A percentile compares a stretch with the other conserved stretches of the same genome.
These are phyloP conservation scores for Scotopteryx bipunctaria DNA, from an alignment of 2,888 invertebrate species.

Conservation along the genomic window DNA sequence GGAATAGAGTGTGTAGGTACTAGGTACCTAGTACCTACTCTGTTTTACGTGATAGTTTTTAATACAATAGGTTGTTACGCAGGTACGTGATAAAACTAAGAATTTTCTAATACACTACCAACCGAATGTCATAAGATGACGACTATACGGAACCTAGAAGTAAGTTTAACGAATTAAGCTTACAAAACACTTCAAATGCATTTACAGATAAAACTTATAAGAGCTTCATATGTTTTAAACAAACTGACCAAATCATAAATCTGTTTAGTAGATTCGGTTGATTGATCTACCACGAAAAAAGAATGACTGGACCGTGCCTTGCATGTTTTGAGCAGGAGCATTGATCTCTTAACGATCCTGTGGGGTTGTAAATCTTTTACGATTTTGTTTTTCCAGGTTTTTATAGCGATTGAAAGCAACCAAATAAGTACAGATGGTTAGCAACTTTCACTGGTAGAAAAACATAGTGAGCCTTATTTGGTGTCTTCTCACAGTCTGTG, in stretches of 20 bases:
- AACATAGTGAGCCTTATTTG: background rate
- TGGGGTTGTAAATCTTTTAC: slow-evolving; percentile 31
- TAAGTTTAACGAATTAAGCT: too few relatives aligned
- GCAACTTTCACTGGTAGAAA: slow-evolving; percentile 1
- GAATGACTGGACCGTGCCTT: slow-evolving; percentile 34
- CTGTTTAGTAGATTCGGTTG: slow-evolving; percentile 46
- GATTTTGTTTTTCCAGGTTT: slow-evolving; percentile 28
- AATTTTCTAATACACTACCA: too few relatives aligned
- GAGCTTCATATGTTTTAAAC: slow-evolving; percentile 50
- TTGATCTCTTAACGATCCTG: slow-evolving; percentile 45
- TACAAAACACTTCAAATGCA: slow-evolving; percentile 44
- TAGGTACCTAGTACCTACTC: too few relatives aligned
- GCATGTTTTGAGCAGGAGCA: slow-evolving; percentile 36
- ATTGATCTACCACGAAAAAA: slow-evolving; percentile 54
- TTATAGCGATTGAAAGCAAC: slow-evolving; percentile 14
- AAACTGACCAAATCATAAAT: slow-evolving; percentile 41
- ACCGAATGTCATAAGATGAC: too few relatives aligned
- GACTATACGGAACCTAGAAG: too few relatives aligned
- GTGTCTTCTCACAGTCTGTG: background rate
- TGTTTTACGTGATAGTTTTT: too few relatives aligned
- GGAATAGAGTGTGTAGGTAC: too few relatives aligned
- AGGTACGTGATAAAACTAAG: too few relatives aligned
- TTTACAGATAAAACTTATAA: slow-evolving; percentile 35
- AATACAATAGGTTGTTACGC: too few relatives aligned
- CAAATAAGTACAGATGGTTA: background rate